A percentile compares a stretch with the other conserved stretches of the same genome.
These are phyloP conservation scores for Cranoglanis bouderius DNA, from an alignment of 2,113 vertebrate species.

Conservation along the genomic window DNA sequence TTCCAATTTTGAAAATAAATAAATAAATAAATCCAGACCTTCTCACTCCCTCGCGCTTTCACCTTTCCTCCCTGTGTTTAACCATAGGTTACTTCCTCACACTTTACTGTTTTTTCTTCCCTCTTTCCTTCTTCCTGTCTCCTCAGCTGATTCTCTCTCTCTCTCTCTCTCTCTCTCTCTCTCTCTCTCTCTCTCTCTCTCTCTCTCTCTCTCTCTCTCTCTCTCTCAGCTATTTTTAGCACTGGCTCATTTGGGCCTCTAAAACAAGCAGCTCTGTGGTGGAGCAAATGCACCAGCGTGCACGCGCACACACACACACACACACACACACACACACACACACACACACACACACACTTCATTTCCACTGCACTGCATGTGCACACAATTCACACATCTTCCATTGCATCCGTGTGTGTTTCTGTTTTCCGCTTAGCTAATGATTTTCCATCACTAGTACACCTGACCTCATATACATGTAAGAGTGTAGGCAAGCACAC, in stretches of 20 bases:
- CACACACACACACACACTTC: background rate
- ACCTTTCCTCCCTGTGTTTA: slow-evolving; percentile 19
- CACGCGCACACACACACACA: background rate
- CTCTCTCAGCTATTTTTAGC: slow-evolving; percentile 78
- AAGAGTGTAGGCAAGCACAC: background rate
- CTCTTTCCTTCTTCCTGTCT: slow-evolving; percentile 41
- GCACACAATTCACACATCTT: slow-evolving; percentile 19
- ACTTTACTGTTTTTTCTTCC: slow-evolving; percentile 24
- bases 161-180: slow-evolving; percentile 12
- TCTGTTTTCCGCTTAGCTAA: slow-evolving; percentile 35
- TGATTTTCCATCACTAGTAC: slow-evolving; percentile 19
- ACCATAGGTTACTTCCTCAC: slow-evolving; percentile 22
- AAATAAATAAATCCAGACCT: background rate
- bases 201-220: slow-evolving; percentile 7
- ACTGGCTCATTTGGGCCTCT: slow-evolving; percentile 76
- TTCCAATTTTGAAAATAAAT: background rate
- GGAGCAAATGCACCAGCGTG: slow-evolving; percentile 54
- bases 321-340: slow-evolving; percentile 1
- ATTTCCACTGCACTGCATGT: background rate
- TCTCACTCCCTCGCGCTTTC: slow-evolving; percentile 35
- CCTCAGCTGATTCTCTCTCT: slow-evolving; percentile 27
- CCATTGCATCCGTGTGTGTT: slow-evolving; percentile 1
- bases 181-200: slow-evolving; percentile 48
- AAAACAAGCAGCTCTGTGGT: slow-evolving; percentile 73
- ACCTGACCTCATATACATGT: background rate